Conservation (phyloP, 2,113 vertebrate genomes). For the Lepus europaeus region DNA sequence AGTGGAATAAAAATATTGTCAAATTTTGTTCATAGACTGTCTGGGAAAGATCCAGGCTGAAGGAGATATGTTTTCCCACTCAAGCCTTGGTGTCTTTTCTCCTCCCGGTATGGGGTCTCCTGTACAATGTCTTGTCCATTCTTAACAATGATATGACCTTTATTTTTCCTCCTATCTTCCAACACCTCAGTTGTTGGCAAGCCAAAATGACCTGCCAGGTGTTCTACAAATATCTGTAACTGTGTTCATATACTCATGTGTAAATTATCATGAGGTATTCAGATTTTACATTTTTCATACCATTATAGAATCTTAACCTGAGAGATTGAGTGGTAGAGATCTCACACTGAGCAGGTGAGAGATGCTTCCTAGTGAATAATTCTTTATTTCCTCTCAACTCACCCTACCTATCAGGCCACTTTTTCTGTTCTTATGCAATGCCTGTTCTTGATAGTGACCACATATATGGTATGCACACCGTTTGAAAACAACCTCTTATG, state of each 20-base stretch:
- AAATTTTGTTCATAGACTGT: neutral
- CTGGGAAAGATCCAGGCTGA: neutral
- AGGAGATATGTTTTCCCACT: neutral
- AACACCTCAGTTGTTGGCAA: neutral
- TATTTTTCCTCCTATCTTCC: neutral
- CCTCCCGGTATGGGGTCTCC: rapidly evolving
- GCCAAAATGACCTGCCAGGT: neutral
- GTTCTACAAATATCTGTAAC: neutral
- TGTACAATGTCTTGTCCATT: neutral
- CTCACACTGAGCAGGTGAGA: neutral
- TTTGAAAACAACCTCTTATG: conserved; percentile 33
- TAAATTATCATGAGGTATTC: neutral
- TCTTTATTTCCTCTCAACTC: neutral
- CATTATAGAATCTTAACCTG: neutral
- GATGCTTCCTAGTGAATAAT: neutral
- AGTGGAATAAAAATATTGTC: neutral
- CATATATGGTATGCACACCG: neutral
- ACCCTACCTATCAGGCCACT: neutral
- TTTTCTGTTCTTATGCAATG: neutral
- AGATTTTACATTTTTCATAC: conserved; percentile 31
- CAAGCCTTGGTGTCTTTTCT: neutral
- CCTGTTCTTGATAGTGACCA: neutral
- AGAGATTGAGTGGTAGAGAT: conserved; percentile 5
- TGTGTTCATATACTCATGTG: conserved; percentile 9
- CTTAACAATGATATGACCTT: neutral